A percentile compares a stretch with the other conserved stretches of the same genome.
phyloP scores from a whole-genome alignment of 2,113 vertebrate genomes.

The Melanocharis versteri region DNA sequence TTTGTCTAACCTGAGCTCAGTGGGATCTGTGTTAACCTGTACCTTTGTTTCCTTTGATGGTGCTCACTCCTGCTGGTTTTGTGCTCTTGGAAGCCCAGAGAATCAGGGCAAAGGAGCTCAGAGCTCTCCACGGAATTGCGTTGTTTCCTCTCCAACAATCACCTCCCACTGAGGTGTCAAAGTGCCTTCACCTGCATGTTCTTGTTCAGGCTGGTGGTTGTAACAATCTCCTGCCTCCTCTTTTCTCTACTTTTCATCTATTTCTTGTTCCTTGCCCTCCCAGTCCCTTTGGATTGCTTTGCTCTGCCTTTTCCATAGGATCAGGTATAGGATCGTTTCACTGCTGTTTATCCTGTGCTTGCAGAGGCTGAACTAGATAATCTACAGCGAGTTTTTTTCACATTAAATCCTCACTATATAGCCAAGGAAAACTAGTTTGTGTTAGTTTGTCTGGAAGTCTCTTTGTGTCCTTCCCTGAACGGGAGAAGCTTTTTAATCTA shows the following conservation, averaged over 20 bases:
- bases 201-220: not conserved
- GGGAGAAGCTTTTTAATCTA: not conserved
- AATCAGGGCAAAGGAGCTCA: not conserved
- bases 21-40: not conserved
- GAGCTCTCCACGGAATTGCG: not conserved
- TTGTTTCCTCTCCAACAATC: not conserved
- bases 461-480: not conserved
- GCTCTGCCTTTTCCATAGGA: not conserved
- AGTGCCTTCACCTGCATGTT: not conserved
- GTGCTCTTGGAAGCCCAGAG: not conserved
- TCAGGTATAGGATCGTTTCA: not conserved
- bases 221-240: not conserved
- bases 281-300: not conserved
- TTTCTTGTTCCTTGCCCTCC: not conserved
- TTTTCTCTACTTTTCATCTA: not conserved
- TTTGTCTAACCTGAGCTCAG: slow-evolving; percentile 1
- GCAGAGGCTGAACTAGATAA: not conserved
- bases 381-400: not conserved
- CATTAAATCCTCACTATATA: not conserved
- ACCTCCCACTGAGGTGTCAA: not conserved
- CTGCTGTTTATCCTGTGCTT: not conserved
- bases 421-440: not conserved
- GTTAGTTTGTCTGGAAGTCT: not conserved
- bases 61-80: not conserved
- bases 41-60: not conserved